Evolutionary conservation across 2,797 vertebrate species (phyloP).

Genomic region (Halcyon smyrnensis): DNA sequence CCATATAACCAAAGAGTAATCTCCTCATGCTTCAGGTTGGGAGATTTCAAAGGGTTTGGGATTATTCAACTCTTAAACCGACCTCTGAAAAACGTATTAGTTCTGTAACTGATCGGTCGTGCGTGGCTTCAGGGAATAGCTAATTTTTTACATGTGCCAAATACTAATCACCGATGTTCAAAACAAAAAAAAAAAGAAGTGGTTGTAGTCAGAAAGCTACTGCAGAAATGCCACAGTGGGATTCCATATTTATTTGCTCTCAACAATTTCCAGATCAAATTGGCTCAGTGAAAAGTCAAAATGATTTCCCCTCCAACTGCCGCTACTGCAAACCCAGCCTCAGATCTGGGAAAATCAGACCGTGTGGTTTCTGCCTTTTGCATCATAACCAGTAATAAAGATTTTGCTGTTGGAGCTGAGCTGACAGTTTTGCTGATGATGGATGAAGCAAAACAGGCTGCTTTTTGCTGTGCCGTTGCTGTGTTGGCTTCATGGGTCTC

Average conservation of each 20-base stretch:
- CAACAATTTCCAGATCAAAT: constrained; percentile 62
- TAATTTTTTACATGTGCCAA: constrained; percentile 59
- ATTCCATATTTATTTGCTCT: constrained; percentile 52
- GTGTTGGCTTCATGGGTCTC: neutral
- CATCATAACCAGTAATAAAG: constrained; percentile 48
- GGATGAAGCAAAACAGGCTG: constrained; percentile 28
- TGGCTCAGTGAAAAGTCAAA: constrained; percentile 45
- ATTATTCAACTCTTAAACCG: constrained; percentile 60
- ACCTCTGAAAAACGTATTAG: constrained; percentile 36
- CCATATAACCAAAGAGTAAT: neutral
- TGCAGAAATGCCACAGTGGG: constrained; percentile 48
- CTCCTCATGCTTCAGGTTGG: neutral
- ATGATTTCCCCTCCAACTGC: constrained; percentile 39
- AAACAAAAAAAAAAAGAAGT: neutral
- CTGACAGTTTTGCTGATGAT: constrained; percentile 50
- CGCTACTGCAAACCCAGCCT: neutral
- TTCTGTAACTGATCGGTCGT: constrained; percentile 60
- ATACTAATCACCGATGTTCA: constrained; percentile 12
- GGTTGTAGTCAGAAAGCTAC: neutral
- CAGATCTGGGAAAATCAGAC: constrained; percentile 40
- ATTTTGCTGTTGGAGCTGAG: constrained; percentile 43
- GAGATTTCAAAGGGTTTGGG: neutral
- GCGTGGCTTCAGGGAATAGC: constrained; percentile 56
- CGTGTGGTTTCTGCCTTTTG: constrained; percentile 36
- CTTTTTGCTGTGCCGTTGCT: neutral